A percentile compares a stretch with the other conserved stretches of the same genome.
phyloP scores from a whole-genome alignment of 2,113 vertebrate species.

The Anoura caudifer region DNA sequence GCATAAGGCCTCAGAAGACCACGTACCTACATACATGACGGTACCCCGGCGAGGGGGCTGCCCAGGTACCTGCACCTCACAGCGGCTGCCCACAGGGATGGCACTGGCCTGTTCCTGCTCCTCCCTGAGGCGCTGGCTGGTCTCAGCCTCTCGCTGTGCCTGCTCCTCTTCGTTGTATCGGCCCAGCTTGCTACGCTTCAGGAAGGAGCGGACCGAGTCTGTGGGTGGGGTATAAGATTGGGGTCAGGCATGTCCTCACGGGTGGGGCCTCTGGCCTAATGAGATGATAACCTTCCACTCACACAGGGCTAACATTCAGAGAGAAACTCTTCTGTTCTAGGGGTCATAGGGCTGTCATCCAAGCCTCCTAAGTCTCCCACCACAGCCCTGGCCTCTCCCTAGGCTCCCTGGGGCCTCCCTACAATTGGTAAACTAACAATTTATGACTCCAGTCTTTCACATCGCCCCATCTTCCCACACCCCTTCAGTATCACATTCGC shows the following conservation, averaged over 20 bases:
- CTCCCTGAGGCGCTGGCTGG: constrained; percentile 75
- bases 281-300: not conserved
- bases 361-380: not conserved
- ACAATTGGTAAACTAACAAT: not conserved
- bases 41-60: constrained; percentile 88
- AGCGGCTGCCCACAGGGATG: constrained; percentile 86
- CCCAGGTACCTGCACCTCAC: constrained; percentile 84
- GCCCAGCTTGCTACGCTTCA: constrained; percentile 87
- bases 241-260: not conserved
- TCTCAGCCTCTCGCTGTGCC: constrained; percentile 76
- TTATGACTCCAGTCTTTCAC: not conserved
- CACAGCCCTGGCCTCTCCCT: not conserved
- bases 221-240: not conserved
- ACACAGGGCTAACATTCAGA: not conserved
- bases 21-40: constrained; percentile 91
- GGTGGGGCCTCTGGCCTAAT: not conserved
- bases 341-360: not conserved
- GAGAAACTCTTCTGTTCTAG: not conserved
- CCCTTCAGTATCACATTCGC: not conserved
- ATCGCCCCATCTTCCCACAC: not conserved
- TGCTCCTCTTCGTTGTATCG: constrained; percentile 80
- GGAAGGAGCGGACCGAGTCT: constrained; percentile 87
- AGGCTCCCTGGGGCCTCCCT: not conserved
- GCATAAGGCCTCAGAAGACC: not conserved
- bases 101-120: constrained; percentile 81